Conservation (phyloP, 2,888 invertebrate genomes). For the Clitarchus hookeri region DNA sequence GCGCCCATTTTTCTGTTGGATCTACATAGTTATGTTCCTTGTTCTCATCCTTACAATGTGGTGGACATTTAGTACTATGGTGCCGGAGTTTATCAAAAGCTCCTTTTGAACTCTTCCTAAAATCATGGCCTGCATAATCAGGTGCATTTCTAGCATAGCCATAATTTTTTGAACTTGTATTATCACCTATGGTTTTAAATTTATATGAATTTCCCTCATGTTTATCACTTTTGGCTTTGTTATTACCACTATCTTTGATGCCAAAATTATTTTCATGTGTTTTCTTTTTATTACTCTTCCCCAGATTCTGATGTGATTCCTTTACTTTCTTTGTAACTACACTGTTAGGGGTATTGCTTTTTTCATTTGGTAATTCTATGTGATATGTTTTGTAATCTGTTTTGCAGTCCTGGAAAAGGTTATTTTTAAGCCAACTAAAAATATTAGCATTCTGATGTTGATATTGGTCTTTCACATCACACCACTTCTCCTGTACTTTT, state of each 20-base stretch:
- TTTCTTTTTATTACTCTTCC: neutral
- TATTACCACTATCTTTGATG: neutral
- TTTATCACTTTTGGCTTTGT: neutral
- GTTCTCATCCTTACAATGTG: neutral
- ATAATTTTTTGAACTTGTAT: neutral
- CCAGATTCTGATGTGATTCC: neutral
- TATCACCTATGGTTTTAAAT: neutral
- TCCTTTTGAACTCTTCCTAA: neutral
- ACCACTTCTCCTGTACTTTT: constrained; percentile 21
- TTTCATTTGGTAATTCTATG: neutral
- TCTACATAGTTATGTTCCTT: neutral
- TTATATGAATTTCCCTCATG: neutral
- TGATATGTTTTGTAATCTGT: neutral
- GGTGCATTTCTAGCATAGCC: neutral
- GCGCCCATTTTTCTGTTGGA: neutral
- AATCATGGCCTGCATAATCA: neutral
- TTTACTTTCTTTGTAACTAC: neutral
- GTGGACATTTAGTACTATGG: neutral
- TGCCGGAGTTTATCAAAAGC: neutral
- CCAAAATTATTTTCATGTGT: neutral
- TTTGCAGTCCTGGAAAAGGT: neutral
- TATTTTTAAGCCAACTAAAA: constrained; percentile 15
- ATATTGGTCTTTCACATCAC: neutral
- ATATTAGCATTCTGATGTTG: neutral
- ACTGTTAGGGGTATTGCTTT: neutral